phyloP scores from a whole-genome alignment of 2,888 invertebrate genomes.

The Asteroscopus sphinx region DNA sequence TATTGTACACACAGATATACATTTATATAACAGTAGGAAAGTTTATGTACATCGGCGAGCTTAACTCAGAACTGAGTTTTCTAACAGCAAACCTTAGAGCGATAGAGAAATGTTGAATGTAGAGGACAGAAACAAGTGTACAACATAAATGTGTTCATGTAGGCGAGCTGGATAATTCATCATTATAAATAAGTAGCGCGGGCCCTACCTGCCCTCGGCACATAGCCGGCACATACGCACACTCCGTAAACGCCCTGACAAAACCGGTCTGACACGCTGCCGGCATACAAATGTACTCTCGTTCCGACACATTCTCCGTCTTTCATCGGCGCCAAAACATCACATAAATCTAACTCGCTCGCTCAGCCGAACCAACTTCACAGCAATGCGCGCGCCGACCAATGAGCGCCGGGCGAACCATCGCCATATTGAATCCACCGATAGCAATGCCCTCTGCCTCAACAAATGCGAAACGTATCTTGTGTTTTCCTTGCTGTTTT shows the following conservation, averaged over 20 bases:
- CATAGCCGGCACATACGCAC: conserved; percentile 84
- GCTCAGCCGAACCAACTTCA: conserved; percentile 82
- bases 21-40: too few species aligned
- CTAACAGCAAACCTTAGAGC: too few species aligned
- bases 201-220: conserved; percentile 83
- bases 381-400: conserved; percentile 71
- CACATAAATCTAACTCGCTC: conserved; percentile 87
- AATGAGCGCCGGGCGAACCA: conserved; percentile 75
- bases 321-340: conserved; percentile 85
- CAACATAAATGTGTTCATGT: too few species aligned
- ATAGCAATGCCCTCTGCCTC: conserved; percentile 79
- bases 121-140: too few species aligned
- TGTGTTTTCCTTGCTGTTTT: conserved; percentile 81
- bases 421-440: conserved; percentile 87
- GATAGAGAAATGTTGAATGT: too few species aligned
- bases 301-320: conserved; percentile 85
- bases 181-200: conserved; percentile 80
- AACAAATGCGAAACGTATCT: conserved; percentile 75
- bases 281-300: conserved; percentile 86
- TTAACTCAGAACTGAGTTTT: too few species aligned
- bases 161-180: conserved; percentile 70
- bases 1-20: too few species aligned
- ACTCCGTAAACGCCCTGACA: conserved; percentile 85
- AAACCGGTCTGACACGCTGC: conserved; percentile 84
- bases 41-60: too few species aligned